Evolutionary conservation across 1,140 invertebrate genomes (phyloP).

Genomic region (Ooceraea biroi): DNA sequence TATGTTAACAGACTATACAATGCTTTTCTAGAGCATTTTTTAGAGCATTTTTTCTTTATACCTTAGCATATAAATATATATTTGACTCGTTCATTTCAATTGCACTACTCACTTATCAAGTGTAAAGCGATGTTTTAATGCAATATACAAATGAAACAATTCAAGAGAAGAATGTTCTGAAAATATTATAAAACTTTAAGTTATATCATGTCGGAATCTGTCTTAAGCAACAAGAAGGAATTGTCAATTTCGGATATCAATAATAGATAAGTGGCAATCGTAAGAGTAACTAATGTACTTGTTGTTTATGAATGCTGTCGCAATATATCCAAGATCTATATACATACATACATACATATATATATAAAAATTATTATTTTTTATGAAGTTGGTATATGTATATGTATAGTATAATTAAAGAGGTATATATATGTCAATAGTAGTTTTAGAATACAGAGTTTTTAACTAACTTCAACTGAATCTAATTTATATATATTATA

Average conservation of each 20-base stretch:
- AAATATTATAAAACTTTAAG: conserved; percentile 19
- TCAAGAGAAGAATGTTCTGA: not conserved
- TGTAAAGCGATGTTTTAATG: not conserved
- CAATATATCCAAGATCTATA: conserved; percentile 35
- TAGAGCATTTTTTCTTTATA: conserved; percentile 29
- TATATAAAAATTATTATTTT: conserved; percentile 53
- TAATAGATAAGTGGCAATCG: conserved; percentile 23
- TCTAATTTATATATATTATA: conserved; percentile 31
- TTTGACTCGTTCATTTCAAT: not conserved
- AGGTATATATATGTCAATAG: conserved; percentile 40
- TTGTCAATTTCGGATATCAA: conserved; percentile 46
- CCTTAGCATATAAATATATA: not conserved
- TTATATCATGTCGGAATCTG: conserved; percentile 4
- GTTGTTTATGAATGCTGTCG: conserved; percentile 14
- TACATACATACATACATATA: not conserved
- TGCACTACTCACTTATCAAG: not conserved
- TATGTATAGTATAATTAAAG: conserved; percentile 28
- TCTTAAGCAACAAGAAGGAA: conserved; percentile 25
- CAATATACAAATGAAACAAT: conserved; percentile 3
- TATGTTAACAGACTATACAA: conserved; percentile 19
- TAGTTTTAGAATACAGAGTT: conserved; percentile 38
- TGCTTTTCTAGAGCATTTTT: not conserved
- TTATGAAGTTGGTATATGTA: conserved; percentile 29
- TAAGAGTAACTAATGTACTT: conserved; percentile 44
- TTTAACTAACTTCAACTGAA: conserved; percentile 37